phyloP scores from a whole-genome alignment of 2,797 vertebrate species.

The Hylomyscus alleni region DNA sequence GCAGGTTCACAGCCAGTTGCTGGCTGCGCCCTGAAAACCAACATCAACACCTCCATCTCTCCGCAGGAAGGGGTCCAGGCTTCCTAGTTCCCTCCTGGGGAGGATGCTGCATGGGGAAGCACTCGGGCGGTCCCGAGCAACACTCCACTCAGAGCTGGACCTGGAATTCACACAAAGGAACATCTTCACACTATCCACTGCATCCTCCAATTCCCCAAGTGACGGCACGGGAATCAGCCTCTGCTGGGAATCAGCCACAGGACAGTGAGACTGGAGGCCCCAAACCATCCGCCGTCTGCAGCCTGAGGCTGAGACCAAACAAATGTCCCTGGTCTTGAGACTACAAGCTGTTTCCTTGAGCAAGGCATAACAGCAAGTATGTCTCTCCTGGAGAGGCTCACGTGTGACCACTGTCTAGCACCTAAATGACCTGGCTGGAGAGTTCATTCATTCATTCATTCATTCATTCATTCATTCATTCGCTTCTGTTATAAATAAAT shows the following conservation, averaged over 20 bases:
- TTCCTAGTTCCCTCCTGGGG: background rate
- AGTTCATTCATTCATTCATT: background rate
- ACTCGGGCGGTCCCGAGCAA: background rate
- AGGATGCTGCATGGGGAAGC: background rate
- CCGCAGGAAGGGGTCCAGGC: background rate
- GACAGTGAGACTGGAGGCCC: background rate
- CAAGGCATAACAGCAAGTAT: rapidly evolving
- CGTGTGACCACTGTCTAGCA: background rate
- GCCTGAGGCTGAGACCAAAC: background rate
- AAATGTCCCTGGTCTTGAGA: background rate
- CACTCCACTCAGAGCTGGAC: background rate
- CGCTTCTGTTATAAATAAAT: background rate
- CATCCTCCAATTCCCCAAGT: too few species aligned
- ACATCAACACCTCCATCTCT: rapidly evolving
- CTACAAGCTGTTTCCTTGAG: too few species aligned
- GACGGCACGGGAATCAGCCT: background rate
- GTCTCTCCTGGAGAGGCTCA: background rate
- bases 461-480: rapidly evolving
- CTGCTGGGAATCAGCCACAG: rapidly evolving
- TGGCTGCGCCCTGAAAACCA: too few species aligned
- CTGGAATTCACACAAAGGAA: background rate
- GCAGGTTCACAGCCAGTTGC: rapidly evolving
- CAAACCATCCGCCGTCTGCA: rapidly evolving
- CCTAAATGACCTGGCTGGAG: background rate
- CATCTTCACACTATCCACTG: rapidly evolving